phyloP scores from a whole-genome alignment of 2,797 vertebrate species.

The Cynodonichthys magdalenae region DNA sequence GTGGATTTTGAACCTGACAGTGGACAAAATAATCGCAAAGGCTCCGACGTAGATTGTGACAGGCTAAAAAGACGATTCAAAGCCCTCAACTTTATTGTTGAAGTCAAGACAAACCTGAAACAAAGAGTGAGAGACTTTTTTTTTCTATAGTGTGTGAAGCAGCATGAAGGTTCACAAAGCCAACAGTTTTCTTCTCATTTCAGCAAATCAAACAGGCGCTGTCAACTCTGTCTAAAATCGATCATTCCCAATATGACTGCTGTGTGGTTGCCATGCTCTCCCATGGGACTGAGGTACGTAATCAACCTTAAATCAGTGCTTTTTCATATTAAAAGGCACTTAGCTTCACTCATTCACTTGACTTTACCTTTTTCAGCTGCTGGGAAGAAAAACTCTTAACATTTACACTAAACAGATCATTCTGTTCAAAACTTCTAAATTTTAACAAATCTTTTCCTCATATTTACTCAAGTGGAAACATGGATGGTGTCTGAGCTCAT shows the following conservation, averaged over 20 bases:
- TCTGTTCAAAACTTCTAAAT: not conserved
- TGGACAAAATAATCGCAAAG: slow-evolving; percentile 69
- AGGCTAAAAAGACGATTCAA: slow-evolving; percentile 86
- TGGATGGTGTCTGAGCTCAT: not conserved
- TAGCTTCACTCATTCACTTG: too few relatives aligned
- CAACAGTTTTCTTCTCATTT: slow-evolving; percentile 31
- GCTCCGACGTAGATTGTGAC: slow-evolving; percentile 87
- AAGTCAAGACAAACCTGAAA: slow-evolving; percentile 81
- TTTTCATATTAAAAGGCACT: too few relatives aligned
- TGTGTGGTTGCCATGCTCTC: slow-evolving; percentile 93
- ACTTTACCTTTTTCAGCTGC: too few relatives aligned
- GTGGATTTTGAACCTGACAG: slow-evolving; percentile 80
- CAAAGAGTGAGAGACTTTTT: slow-evolving; percentile 74
- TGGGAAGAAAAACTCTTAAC: not conserved
- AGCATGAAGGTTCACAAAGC: not conserved
- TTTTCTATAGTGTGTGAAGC: not conserved
- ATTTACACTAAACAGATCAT: not conserved
- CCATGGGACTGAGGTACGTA: slow-evolving; percentile 90
- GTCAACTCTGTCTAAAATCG: slow-evolving; percentile 72
- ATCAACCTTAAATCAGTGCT: too few relatives aligned
- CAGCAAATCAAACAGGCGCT: slow-evolving; percentile 85
- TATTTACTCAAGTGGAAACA: not conserved
- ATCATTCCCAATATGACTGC: slow-evolving; percentile 88
- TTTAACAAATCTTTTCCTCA: not conserved
- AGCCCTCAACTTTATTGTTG: slow-evolving; percentile 81